Evolutionary conservation across 2,797 vertebrate genomes (phyloP).

Genomic region (Meriones psammophilus): DNA sequence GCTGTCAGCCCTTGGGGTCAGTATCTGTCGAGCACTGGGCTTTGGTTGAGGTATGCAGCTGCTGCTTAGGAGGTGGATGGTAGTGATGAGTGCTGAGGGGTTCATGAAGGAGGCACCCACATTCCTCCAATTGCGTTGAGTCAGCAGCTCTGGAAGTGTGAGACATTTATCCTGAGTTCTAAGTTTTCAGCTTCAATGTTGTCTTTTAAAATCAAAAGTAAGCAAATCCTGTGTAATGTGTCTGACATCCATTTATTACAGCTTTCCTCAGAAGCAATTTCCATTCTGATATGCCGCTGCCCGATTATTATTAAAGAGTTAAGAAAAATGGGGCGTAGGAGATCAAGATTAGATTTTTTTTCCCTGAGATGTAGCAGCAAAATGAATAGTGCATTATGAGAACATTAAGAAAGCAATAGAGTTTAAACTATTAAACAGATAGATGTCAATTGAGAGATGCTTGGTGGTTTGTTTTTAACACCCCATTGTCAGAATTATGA

Average conservation of each 20-base stretch:
- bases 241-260: slow-evolving; percentile 83
- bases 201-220: slow-evolving; percentile 85
- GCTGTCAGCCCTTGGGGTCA: not conserved
- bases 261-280: slow-evolving; percentile 83
- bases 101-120: rapidly evolving
- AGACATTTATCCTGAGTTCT: slow-evolving; percentile 13
- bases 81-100: not conserved
- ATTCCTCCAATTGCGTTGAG: not conserved
- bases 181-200: slow-evolving; percentile 81
- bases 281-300: slow-evolving; percentile 69
- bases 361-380: slow-evolving; percentile 82
- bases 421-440: slow-evolving; percentile 67
- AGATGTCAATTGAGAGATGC: slow-evolving; percentile 5
- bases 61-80: not conserved
- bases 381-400: slow-evolving; percentile 82
- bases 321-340: slow-evolving; percentile 79
- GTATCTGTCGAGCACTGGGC: not conserved
- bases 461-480: not conserved
- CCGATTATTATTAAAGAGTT: slow-evolving; percentile 85
- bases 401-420: slow-evolving; percentile 42
- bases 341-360: slow-evolving; percentile 77
- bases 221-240: slow-evolving; percentile 79
- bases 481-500: not conserved
- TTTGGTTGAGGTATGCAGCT: rapidly evolving
- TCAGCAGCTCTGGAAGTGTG: not conserved